phyloP scores from a whole-genome alignment of 1,140 invertebrate species.

The Drosophila ficusphila region DNA sequence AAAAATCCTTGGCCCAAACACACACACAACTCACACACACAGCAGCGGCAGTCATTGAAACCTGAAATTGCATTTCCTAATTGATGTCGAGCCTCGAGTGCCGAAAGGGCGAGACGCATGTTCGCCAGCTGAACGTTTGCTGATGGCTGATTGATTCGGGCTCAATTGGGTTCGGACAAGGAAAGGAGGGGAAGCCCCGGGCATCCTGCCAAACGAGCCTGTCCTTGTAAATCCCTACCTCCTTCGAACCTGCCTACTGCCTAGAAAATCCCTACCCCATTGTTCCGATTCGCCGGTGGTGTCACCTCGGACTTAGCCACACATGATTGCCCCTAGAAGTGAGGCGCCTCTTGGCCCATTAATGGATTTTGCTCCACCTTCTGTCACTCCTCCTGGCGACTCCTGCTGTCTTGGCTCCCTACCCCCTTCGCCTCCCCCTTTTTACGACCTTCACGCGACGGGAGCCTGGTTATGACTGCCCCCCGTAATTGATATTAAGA shows the following conservation, averaged over 20 bases:
- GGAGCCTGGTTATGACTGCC: slow-evolving; percentile 44
- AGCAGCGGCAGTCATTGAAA: slow-evolving; percentile 22
- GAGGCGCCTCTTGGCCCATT: slow-evolving; percentile 42
- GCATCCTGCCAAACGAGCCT: slow-evolving; percentile 1
- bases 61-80: slow-evolving; percentile 51
- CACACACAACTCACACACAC: not conserved
- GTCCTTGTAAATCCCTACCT: not conserved
- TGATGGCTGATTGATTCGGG: slow-evolving; percentile 44
- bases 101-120: slow-evolving; percentile 26
- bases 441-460: slow-evolving; percentile 57
- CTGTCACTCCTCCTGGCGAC: not conserved
- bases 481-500: slow-evolving; percentile 70
- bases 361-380: slow-evolving; percentile 23
- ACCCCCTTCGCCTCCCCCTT: too few relatives aligned
- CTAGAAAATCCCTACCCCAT: slow-evolving; percentile 5
- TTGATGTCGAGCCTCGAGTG: slow-evolving; percentile 36
- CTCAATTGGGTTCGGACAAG: slow-evolving; percentile 34
- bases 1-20: slow-evolving; percentile 1
- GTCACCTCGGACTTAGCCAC: slow-evolving; percentile 42
- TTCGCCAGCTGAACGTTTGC: slow-evolving; percentile 23
- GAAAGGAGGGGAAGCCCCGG: slow-evolving; percentile 14
- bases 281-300: slow-evolving; percentile 22
- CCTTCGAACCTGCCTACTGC: too few relatives aligned
- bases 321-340: slow-evolving; percentile 44
- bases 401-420: not conserved